Conservation (phyloP, 2,888 invertebrate genomes). For the Stramonita haemastoma region DNA sequence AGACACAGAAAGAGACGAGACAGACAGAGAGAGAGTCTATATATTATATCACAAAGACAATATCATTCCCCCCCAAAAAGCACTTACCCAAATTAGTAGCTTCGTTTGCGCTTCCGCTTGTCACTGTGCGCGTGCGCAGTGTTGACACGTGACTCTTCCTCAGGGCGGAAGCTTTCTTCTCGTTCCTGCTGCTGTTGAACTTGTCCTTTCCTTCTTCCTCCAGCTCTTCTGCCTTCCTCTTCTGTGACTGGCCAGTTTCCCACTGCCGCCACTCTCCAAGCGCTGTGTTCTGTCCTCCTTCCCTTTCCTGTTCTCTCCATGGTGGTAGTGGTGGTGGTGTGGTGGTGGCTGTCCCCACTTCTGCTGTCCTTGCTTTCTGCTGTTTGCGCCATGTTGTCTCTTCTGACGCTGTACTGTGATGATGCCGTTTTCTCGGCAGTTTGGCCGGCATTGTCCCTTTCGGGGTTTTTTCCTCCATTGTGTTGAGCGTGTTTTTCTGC, state of each 20-base stretch:
- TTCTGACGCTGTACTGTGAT: neutral
- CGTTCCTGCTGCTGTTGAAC: neutral
- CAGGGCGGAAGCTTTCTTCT: neutral
- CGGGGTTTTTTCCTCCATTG: neutral
- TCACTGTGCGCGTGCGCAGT: constrained; percentile 36
- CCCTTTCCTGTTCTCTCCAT: neutral
- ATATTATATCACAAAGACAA: too few species aligned
- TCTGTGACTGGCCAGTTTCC: too few species aligned
- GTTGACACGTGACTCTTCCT: neutral
- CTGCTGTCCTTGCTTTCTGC: neutral
- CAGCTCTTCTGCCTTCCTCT: neutral
- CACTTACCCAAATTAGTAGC: neutral
- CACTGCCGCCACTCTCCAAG: too few species aligned
- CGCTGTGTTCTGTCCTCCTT: neutral
- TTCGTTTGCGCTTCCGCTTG: neutral
- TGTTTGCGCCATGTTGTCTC: neutral
- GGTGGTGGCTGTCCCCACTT: neutral
- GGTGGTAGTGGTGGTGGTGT: neutral
- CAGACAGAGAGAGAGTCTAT: too few species aligned
- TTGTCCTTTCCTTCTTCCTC: neutral
- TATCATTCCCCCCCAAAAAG: neutral
- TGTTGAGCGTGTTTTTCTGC: neutral
- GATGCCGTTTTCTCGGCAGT: neutral
- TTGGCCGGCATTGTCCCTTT: neutral
- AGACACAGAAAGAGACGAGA: too few species aligned